Conservation (phyloP, 2,888 invertebrate genomes). For the Brachycybe producta region DNA sequence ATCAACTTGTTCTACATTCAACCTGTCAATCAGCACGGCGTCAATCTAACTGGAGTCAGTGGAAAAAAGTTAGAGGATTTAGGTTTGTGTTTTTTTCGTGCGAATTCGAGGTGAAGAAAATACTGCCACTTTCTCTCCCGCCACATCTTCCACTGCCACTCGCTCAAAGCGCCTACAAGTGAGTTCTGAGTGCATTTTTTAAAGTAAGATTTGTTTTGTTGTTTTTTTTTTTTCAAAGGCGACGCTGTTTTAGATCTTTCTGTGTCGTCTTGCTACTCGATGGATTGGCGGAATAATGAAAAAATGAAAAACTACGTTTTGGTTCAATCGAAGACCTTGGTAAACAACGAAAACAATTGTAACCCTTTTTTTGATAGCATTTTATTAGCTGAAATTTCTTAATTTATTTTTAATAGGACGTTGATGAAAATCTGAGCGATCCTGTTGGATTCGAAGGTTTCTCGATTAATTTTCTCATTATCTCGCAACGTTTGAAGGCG, state of each 20-base stretch:
- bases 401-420: conserved; percentile 9
- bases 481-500: no score
- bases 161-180: neutral
- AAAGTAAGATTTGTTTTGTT: conserved; percentile 6
- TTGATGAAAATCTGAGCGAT: conserved; percentile 1
- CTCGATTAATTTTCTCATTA: neutral
- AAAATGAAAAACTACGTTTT: conserved; percentile 33
- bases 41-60: conserved; percentile 27
- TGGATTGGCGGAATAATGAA: conserved; percentile 39
- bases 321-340: conserved; percentile 35
- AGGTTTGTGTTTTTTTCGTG: conserved; percentile 19
- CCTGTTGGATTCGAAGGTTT: neutral
- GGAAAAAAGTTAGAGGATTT: conserved; percentile 30
- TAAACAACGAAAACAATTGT: no score
- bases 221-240: conserved; percentile 25
- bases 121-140: no score
- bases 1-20: conserved; percentile 30
- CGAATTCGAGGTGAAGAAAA: no score
- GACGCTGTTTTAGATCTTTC: conserved; percentile 32
- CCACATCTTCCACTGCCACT: no score
- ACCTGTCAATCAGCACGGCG: conserved; percentile 31
- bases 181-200: neutral
- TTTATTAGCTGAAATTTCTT: neutral
- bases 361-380: neutral
- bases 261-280: conserved; percentile 29